Evolutionary conservation across 2,113 vertebrate genomes (phyloP), one percentile per base, ranked within the genome.

Genomic region (Channa maculata): DNA sequence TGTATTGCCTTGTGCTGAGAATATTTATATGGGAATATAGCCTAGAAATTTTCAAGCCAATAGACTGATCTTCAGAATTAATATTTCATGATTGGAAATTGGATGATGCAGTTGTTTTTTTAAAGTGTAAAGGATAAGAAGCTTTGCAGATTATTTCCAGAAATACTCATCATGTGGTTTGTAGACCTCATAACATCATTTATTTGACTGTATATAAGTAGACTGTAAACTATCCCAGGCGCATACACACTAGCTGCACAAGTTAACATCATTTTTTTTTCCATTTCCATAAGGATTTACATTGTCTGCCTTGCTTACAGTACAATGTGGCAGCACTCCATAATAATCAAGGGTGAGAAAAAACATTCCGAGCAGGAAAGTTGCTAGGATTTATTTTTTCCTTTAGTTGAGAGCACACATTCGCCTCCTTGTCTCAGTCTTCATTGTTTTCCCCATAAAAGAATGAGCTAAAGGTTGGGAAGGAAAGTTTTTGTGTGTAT

Each of bases 111-210:
- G 48, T 62, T 81, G 60, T 71, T 83, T 76, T 55, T 14, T 51
- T 24, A 24, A 76, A 65, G 52, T 66, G 58, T 33, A 57, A 79
- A 66, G 50, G 44, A 71, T 77, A 48, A 71, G 46, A 74, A 59
- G 82, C 73, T 85, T 76, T 58, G 49, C 64, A 69, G 49, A 79
- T 70, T 79, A 76, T 67, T 69, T 62, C 44, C 43, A 65, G 13
- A 72, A 77, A 77, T 37, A 69, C 37, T 58, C 44, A 51, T 68
- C 44, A 48, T 67, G 37, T 7, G 12, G 58, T 77, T 46, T 65
- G 51, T 55, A 41, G 68, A 67, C 33, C 44, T 14, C 34, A 58
- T 12, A 55, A 48, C 14, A 71, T 49, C 0, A 70, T 76, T 58
- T 71, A 52, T 79, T 71, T 73, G 36, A 63, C 7, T 2, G 24